These are phyloP conservation scores for Dyspetes luteomarginatus DNA, from an alignment of 2,888 invertebrate species.

Conservation along the genomic window DNA sequence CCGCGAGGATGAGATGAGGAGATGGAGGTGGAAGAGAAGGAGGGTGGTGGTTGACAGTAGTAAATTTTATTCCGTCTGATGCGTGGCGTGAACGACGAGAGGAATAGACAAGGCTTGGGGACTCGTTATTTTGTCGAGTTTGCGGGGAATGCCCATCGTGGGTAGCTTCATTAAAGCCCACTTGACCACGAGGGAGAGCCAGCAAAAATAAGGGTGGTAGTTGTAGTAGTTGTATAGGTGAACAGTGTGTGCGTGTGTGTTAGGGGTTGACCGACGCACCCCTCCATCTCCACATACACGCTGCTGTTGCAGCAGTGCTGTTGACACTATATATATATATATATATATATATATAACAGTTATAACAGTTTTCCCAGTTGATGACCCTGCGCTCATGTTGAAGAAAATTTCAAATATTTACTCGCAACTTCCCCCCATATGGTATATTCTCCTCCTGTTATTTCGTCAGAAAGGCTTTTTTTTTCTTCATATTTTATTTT, in stretches of 20 bases:
- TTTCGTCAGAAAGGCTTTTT: neutral
- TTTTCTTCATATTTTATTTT: too few relatives aligned
- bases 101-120: slow-evolving; percentile 62
- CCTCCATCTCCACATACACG: slow-evolving; percentile 15
- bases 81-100: slow-evolving; percentile 41
- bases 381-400: neutral
- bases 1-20: slow-evolving; percentile 7
- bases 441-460: neutral
- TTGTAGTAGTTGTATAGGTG: neutral
- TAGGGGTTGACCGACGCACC: slow-evolving; percentile 51
- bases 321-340: neutral
- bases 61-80: slow-evolving; percentile 65
- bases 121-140: slow-evolving; percentile 70
- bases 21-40: neutral
- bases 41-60: slow-evolving; percentile 20
- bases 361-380: neutral
- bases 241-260: slow-evolving; percentile 34
- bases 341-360: too few relatives aligned
- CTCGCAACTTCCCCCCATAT: neutral
- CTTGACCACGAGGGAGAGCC: slow-evolving; percentile 68
- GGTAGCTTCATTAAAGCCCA: slow-evolving; percentile 76
- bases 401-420: slow-evolving; percentile 1
- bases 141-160: slow-evolving; percentile 68
- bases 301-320: slow-evolving; percentile 5
- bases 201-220: slow-evolving; percentile 59